These are phyloP conservation scores for Celastrina argiolus DNA, from an alignment of 2,888 invertebrate genomes.

Conservation along the genomic window DNA sequence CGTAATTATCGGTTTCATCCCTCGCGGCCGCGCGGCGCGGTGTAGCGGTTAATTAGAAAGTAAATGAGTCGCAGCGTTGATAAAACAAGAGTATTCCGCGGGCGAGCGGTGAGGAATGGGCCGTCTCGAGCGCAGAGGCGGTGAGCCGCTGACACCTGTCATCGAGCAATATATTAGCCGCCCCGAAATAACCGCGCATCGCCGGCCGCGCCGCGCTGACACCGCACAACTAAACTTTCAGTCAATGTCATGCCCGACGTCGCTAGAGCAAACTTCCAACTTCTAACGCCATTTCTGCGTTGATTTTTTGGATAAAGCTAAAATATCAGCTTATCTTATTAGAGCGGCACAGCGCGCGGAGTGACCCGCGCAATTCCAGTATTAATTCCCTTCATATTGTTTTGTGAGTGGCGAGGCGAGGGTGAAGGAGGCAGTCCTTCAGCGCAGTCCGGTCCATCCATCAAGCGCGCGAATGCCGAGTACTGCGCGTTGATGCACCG, in stretches of 20 bases:
- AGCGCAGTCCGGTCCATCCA: neutral
- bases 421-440: neutral
- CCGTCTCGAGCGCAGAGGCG: slow-evolving; percentile 78
- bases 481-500: slow-evolving; percentile 46
- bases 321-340: no score
- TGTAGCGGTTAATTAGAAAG: slow-evolving; percentile 9
- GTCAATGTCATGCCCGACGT: no score
- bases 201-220: slow-evolving; percentile 36
- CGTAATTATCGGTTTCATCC: slow-evolving; percentile 30
- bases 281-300: no score
- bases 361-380: neutral
- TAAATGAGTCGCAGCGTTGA: slow-evolving; percentile 58
- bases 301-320: no score
- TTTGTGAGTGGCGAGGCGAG: neutral
- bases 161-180: slow-evolving; percentile 76
- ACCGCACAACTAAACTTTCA: slow-evolving; percentile 58
- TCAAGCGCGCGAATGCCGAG: neutral
- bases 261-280: no score
- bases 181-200: slow-evolving; percentile 71
- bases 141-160: slow-evolving; percentile 77
- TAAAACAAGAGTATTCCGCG: slow-evolving; percentile 76
- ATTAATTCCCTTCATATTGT: neutral
- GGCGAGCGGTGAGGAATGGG: slow-evolving; percentile 76
- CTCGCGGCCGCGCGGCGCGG: slow-evolving; percentile 24
- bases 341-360: neutral